Conservation (phyloP, 2,113 vertebrate genomes). For the Otolemur garnettii region DNA sequence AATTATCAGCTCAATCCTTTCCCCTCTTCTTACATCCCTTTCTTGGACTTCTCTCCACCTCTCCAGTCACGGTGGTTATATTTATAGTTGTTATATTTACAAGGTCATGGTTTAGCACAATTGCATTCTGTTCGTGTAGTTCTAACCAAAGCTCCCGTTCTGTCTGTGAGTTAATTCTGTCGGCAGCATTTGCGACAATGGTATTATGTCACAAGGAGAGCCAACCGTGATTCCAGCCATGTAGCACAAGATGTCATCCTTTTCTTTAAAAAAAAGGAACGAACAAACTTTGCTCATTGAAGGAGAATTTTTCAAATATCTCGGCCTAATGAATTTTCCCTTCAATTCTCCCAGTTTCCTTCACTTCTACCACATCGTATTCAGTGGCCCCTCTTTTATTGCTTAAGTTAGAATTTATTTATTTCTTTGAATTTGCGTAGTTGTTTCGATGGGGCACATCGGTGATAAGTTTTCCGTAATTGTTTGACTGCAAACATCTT, state of each 20-base stretch:
- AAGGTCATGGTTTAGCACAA: background rate
- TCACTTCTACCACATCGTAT: background rate
- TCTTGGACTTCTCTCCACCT: background rate
- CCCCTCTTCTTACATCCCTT: background rate
- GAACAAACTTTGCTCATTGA: background rate
- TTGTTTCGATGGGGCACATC: background rate
- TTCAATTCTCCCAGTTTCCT: background rate
- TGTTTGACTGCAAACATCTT: slow-evolving; percentile 34
- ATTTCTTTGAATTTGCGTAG: background rate
- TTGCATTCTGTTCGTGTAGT: background rate
- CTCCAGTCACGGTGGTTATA: background rate
- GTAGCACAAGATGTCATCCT: background rate
- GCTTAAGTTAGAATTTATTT: background rate
- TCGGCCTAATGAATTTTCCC: background rate
- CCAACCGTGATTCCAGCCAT: background rate
- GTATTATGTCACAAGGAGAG: background rate
- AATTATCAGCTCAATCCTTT: background rate
- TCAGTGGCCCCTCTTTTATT: background rate
- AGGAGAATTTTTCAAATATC: background rate
- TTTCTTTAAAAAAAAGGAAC: background rate
- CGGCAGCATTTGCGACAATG: background rate
- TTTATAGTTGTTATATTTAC: background rate
- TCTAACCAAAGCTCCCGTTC: background rate
- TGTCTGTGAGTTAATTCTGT: background rate
- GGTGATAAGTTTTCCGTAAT: background rate